These are phyloP conservation scores for Prolemur simus DNA, from an alignment of 2,113 vertebrate species.

Conservation along the genomic window DNA sequence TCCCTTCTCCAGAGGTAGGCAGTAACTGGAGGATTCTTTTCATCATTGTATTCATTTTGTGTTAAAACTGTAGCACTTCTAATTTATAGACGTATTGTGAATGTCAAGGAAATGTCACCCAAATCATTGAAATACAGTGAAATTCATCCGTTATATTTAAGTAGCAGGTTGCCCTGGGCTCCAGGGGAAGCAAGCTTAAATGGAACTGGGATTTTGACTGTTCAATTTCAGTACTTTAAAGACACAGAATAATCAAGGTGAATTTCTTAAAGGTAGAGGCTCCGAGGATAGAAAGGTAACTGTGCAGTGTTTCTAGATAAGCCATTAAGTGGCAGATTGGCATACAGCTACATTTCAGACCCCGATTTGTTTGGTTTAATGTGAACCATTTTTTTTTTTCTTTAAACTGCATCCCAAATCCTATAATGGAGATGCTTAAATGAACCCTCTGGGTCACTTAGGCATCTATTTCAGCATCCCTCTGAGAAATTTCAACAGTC, in stretches of 20 bases:
- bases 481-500: conserved; percentile 67
- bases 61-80: conserved; percentile 71
- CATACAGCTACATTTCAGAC: conserved; percentile 50
- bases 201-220: conserved; percentile 64
- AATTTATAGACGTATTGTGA: conserved; percentile 78
- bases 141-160: conserved; percentile 70
- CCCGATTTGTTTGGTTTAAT: conserved; percentile 69
- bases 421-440: conserved; percentile 70
- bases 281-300: conserved; percentile 57
- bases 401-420: conserved; percentile 64
- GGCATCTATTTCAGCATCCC: conserved; percentile 58
- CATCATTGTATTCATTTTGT: conserved; percentile 77
- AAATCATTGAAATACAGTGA: conserved; percentile 74
- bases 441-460: conserved; percentile 67
- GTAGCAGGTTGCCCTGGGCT: conserved; percentile 74
- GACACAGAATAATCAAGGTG: conserved; percentile 73
- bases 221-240: conserved; percentile 72
- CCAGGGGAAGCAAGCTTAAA: conserved; percentile 64
- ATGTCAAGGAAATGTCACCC: conserved; percentile 79
- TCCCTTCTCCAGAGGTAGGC: not conserved
- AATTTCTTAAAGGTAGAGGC: conserved; percentile 69
- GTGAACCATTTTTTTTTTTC: conserved; percentile 25
- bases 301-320: conserved; percentile 66
- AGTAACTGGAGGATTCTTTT: conserved; percentile 68
- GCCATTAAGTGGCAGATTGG: conserved; percentile 65